These are phyloP conservation scores for Daphoenositta chrysoptera DNA, from an alignment of 2,113 vertebrate species.

Conservation along the genomic window DNA sequence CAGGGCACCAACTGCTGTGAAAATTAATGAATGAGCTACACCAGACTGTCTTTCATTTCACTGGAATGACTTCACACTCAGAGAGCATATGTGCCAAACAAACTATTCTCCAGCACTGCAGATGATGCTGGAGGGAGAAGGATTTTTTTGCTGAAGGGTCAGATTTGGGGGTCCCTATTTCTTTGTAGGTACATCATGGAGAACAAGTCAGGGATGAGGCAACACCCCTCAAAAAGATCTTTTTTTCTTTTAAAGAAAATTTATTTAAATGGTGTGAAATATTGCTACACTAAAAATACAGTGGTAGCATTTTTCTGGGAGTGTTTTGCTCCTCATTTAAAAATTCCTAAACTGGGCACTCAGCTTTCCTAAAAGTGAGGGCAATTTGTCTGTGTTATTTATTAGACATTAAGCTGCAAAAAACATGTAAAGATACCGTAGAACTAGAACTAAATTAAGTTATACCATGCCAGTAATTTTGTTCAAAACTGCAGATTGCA, in stretches of 20 bases:
- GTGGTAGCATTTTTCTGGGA: rapidly evolving
- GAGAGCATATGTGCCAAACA: constrained; percentile 56
- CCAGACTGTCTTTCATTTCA: constrained; percentile 69
- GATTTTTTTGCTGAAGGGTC: neutral
- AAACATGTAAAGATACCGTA: rapidly evolving
- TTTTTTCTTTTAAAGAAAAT: neutral
- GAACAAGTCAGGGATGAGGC: neutral
- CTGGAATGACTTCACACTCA: constrained; percentile 55
- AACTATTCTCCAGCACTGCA: neutral
- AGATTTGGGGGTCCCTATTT: neutral
- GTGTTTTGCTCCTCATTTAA: neutral
- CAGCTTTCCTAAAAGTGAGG: neutral
- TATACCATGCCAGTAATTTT: rapidly evolving
- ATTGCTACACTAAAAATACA: neutral
- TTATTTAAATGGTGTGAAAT: neutral
- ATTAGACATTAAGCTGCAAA: neutral
- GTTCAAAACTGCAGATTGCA: neutral
- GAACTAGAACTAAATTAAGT: neutral
- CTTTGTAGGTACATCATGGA: neutral
- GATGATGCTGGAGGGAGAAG: neutral
- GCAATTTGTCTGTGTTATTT: neutral
- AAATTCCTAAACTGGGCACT: neutral
- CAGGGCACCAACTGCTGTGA: constrained; percentile 75
- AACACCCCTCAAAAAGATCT: neutral
- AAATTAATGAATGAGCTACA: constrained; percentile 75